Base-by-base conservation (phyloP, 2,113 vertebrate genomes). In the Cyprinodon tularosa region DNA sequence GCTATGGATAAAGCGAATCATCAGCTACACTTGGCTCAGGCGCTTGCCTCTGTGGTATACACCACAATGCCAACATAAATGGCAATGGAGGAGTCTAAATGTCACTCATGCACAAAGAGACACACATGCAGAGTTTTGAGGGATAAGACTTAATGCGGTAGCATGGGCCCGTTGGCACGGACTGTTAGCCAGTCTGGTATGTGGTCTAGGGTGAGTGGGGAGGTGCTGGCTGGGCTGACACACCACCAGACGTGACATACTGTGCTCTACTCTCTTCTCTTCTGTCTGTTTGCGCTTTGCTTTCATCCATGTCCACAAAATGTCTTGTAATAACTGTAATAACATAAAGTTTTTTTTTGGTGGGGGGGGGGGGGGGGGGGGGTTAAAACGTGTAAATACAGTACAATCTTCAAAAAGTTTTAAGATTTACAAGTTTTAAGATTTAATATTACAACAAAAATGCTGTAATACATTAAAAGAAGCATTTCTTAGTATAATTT, bases 51-150 rank as follows among this genome's bases (percentile, higher is more conserved):
- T 86, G 90, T 68, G 92, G 89, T 87, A 69, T 74, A 76, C 60
- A 12, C 88, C 38, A 68, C 12, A 77, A 89, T 89, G 90, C 90
- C 92, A 93, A 92, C 86, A 89, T 90, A 91, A 93, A 90, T 90
- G 88, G 87, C 88, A 90, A 70, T 62, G 76, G 84, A 88, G 77
- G 76, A 90, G 86, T 83, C 83, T 90, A 90, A 92, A 91, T 93
- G 92, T 92, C 90, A 90, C 74, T 89, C 91, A 86, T 83, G 79
- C 81, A 77, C 89, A 83, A 72, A 68, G 81, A 87, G 76, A 86
- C 82, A 88, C 90, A 86, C 85, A 83, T 62, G 78, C 81, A 38
- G 87, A 86, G 81, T 85, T 86, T 80, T 78, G 81, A 90, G 85
- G 89, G 86, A 85, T 85, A 72, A 84, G 85, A 87, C 84, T 84